Conservation (phyloP, 2,797 vertebrate genomes). For the Phaenicophaeus curvirostris region DNA sequence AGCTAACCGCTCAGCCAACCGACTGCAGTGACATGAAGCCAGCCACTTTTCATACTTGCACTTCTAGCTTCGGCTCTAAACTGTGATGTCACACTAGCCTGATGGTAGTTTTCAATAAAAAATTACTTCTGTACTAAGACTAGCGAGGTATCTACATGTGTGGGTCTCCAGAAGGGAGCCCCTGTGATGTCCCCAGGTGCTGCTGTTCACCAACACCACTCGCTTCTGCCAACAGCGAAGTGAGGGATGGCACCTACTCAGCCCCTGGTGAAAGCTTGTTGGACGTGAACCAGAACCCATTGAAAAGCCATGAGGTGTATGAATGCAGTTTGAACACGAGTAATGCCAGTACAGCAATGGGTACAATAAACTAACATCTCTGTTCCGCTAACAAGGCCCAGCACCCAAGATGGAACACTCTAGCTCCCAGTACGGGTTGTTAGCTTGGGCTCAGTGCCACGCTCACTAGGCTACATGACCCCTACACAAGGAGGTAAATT, state of each 20-base stretch:
- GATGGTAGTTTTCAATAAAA: neutral
- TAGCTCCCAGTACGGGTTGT: rapidly evolving
- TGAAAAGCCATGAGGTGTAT: neutral
- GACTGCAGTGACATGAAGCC: neutral
- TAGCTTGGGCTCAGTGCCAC: rapidly evolving
- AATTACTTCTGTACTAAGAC: neutral
- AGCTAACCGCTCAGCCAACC: neutral
- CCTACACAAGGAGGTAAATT: rapidly evolving
- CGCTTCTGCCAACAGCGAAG: neutral
- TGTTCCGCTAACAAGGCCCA: neutral
- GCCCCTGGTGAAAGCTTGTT: neutral
- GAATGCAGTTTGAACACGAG: neutral
- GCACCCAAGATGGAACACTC: neutral
- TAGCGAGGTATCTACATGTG: neutral
- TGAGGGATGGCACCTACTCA: rapidly evolving
- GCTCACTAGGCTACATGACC: neutral
- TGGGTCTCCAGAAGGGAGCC: neutral
- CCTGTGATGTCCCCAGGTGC: neutral
- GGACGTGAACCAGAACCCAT: neutral
- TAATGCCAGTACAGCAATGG: rapidly evolving
- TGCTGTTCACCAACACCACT: neutral
- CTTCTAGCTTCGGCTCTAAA: neutral
- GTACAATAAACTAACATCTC: neutral
- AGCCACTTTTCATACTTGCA: neutral
- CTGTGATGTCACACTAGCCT: neutral